Percentiles rank a stretch among this genome's conserved stretches.
These are phyloP conservation scores for Laticauda colubrina DNA, from an alignment of 2,113 vertebrate genomes.

Conservation along the genomic window DNA sequence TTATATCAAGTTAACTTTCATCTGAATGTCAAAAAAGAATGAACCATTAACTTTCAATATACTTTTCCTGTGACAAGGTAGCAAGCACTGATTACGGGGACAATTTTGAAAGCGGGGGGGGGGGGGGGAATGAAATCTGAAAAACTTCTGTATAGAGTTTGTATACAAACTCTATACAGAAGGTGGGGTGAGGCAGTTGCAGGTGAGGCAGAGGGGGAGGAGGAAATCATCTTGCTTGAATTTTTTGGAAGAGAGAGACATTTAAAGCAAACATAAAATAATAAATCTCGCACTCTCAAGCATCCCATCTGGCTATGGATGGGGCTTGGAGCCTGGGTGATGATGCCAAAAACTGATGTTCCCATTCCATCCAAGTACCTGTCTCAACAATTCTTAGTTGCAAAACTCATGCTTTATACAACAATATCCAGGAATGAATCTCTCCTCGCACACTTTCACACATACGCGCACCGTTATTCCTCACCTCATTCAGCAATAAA, in stretches of 20 bases:
- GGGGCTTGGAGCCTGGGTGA: fast-evolving
- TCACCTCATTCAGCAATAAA: slow-evolving; percentile 25
- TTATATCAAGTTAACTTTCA: slow-evolving; percentile 38
- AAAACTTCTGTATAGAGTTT: too few species aligned
- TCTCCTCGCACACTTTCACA: background rate
- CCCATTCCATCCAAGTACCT: slow-evolving; percentile 24
- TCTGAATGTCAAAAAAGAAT: slow-evolving; percentile 24
- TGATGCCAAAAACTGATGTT: background rate
- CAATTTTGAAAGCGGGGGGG: slow-evolving; percentile 57
- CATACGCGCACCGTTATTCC: slow-evolving; percentile 14
- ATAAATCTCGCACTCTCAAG: slow-evolving; percentile 35
- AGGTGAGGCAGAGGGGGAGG: slow-evolving; percentile 28
- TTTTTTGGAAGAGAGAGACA: slow-evolving; percentile 66
- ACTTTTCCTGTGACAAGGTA: slow-evolving; percentile 40
- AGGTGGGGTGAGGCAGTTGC: slow-evolving; percentile 56
- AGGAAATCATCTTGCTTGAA: slow-evolving; percentile 49
- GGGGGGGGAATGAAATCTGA: slow-evolving; percentile 58
- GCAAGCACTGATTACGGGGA: slow-evolving; percentile 48
- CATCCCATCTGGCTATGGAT: slow-evolving; percentile 3
- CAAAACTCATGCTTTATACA: slow-evolving; percentile 15
- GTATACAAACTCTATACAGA: too few species aligned
- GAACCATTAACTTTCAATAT: slow-evolving; percentile 47
- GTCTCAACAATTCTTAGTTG: slow-evolving; percentile 8
- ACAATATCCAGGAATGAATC: slow-evolving; percentile 31
- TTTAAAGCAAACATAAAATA: slow-evolving; percentile 41